A percentile compares a stretch with the other conserved stretches of the same genome.
phyloP scores from a whole-genome alignment of 2,888 invertebrate genomes.

The Spicauda simplicius region DNA sequence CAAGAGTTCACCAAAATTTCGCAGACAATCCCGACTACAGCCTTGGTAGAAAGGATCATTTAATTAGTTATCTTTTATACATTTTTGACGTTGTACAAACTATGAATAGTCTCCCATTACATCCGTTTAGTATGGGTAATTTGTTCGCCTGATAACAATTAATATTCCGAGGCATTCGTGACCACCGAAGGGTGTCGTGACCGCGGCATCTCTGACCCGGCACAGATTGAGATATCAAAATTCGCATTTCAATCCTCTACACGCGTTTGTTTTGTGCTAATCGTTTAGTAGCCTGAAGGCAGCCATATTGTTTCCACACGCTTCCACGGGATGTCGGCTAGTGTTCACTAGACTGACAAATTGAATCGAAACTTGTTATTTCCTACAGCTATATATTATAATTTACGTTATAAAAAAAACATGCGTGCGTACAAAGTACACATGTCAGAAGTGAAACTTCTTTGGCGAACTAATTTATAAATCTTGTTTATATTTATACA shows the following conservation, averaged over 20 bases:
- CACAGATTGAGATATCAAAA: constrained; percentile 83
- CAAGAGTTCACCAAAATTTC: too few species aligned
- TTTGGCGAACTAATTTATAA: too few species aligned
- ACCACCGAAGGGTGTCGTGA: constrained; percentile 84
- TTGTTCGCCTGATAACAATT: constrained; percentile 64
- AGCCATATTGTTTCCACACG: constrained; percentile 46
- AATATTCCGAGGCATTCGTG: constrained; percentile 66
- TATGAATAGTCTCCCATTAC: constrained; percentile 49
- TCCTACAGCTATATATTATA: too few species aligned
- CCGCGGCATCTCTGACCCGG: constrained; percentile 79
- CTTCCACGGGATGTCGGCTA: constrained; percentile 6
- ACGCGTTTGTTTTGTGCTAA: constrained; percentile 73
- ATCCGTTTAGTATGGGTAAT: constrained; percentile 70
- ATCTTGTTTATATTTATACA: too few species aligned
- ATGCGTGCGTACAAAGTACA: too few species aligned
- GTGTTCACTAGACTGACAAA: neutral
- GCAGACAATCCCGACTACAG: too few species aligned
- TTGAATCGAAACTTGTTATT: neutral
- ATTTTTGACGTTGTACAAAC: constrained; percentile 15
- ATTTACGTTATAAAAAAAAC: too few species aligned
- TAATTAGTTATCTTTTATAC: too few species aligned
- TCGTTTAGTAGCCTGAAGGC: constrained; percentile 58
- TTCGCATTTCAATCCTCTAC: constrained; percentile 74
- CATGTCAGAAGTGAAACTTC: too few species aligned
- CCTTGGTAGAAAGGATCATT: too few species aligned